Percentiles rank a stretch among this genome's conserved stretches.
These are phyloP conservation scores for Oxygymnocypris stewartii DNA, from an alignment of 2,113 vertebrate species.

Conservation along the genomic window DNA sequence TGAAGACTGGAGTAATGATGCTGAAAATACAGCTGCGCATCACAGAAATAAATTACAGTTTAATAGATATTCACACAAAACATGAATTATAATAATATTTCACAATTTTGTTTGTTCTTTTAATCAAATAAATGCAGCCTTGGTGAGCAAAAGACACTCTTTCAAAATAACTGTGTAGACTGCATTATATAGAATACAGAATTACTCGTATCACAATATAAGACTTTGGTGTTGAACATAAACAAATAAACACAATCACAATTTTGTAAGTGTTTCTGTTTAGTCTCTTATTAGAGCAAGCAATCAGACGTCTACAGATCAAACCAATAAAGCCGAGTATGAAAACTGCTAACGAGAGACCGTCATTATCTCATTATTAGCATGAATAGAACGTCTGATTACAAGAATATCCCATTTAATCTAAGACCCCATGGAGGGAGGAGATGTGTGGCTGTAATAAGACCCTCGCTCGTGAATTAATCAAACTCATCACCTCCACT, in stretches of 20 bases:
- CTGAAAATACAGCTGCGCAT: neutral
- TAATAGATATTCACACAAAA: neutral
- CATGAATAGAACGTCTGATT: constrained; percentile 54
- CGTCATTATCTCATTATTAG: constrained; percentile 52
- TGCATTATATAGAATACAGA: neutral
- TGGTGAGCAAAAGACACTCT: neutral
- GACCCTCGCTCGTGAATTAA: constrained; percentile 47
- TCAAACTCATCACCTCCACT: constrained; percentile 32
- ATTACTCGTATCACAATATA: neutral
- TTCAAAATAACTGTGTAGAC: neutral
- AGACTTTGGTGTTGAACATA: neutral
- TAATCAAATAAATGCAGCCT: neutral
- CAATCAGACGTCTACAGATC: constrained; percentile 37
- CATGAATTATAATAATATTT: neutral
- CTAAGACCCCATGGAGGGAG: constrained; percentile 40
- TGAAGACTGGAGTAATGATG: neutral
- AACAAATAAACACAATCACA: neutral
- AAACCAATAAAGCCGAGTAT: constrained; percentile 28
- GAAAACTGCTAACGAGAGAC: constrained; percentile 36
- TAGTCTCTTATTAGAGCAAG: constrained; percentile 15
- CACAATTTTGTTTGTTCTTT: neutral
- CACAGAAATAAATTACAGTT: neutral
- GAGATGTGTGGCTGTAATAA: constrained; percentile 14
- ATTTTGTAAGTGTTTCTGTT: neutral
- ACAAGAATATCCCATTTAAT: constrained; percentile 48